Evolutionary conservation across 2,888 invertebrate species (phyloP).

Genomic region (Eupithecia subumbrata): DNA sequence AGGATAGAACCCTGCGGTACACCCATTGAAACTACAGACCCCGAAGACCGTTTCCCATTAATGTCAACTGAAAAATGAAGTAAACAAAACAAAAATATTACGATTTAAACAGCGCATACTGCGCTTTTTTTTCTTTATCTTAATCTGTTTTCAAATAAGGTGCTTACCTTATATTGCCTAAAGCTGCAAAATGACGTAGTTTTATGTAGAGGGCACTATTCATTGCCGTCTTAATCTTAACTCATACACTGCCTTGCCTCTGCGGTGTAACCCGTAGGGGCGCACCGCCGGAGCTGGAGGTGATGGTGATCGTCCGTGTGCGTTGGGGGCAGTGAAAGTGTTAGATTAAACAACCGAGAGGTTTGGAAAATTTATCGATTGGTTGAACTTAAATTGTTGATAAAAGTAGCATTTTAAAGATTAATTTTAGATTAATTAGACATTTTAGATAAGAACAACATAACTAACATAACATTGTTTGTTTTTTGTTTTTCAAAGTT

Average conservation of each 20-base stretch:
- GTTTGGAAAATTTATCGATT: not conserved
- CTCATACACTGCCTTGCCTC: not conserved
- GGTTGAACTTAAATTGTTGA: not conserved
- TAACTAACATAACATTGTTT: too few species aligned
- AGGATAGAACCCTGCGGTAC: too few species aligned
- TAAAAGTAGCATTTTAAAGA: too few species aligned
- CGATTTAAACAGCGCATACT: not conserved
- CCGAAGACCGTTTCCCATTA: too few species aligned
- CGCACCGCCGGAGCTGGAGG: not conserved
- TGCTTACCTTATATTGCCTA: not conserved
- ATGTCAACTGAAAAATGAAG: too few species aligned
- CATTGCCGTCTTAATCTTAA: not conserved
- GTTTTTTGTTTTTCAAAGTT: too few species aligned
- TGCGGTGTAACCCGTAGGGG: not conserved
- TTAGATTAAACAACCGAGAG: not conserved
- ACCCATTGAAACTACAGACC: too few species aligned
- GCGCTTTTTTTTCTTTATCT: not conserved
- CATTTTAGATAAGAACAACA: too few species aligned
- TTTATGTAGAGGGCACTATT: not conserved
- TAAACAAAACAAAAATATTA: not conserved
- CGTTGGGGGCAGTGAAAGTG: not conserved
- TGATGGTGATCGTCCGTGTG: not conserved
- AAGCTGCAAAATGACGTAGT: not conserved
- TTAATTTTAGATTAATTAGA: too few species aligned
- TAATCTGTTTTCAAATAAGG: not conserved